A percentile compares a stretch with the other conserved stretches of the same genome.
Conservation (phyloP, 2,797 vertebrate genomes). For the Naso thynnoides region DNA sequence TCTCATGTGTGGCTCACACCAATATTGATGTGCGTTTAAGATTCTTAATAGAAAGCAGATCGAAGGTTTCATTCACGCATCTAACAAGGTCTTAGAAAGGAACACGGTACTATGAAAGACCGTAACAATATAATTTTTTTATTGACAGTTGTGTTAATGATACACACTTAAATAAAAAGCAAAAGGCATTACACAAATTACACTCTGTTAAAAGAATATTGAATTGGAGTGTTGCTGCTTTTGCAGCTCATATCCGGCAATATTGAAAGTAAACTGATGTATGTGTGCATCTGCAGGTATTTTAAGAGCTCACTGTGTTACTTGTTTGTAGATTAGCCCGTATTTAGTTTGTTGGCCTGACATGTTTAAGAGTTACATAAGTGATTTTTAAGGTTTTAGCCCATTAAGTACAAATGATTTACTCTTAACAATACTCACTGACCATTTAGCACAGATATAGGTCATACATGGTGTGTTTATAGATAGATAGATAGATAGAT, state of each 20-base stretch:
- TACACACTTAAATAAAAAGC: not conserved
- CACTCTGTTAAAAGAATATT: not conserved
- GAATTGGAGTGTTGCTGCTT: not conserved
- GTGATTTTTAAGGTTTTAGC: not conserved
- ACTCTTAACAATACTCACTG: not conserved
- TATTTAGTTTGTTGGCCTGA: not conserved
- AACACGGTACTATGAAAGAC: not conserved
- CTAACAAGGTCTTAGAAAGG: not conserved
- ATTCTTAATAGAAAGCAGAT: conserved; percentile 1
- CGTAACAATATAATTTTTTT: not conserved
- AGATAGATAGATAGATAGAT: not conserved
- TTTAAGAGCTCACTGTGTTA: not conserved
- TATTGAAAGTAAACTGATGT: not conserved
- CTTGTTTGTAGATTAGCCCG: not conserved
- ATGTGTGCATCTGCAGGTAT: not conserved
- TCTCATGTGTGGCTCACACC: not conserved
- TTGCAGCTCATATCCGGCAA: not conserved
- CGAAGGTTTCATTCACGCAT: not conserved
- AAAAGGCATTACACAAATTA: not conserved
- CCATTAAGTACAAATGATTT: not conserved
- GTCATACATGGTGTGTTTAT: not conserved
- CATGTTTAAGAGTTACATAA: not conserved
- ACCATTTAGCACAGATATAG: not conserved
- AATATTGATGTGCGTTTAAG: not conserved
- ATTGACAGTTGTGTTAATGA: not conserved